Percentiles rank a stretch among this genome's conserved stretches.
Evolutionary conservation across 2,113 vertebrate species (phyloP).

Genomic region (Balaenoptera acutorostrata): DNA sequence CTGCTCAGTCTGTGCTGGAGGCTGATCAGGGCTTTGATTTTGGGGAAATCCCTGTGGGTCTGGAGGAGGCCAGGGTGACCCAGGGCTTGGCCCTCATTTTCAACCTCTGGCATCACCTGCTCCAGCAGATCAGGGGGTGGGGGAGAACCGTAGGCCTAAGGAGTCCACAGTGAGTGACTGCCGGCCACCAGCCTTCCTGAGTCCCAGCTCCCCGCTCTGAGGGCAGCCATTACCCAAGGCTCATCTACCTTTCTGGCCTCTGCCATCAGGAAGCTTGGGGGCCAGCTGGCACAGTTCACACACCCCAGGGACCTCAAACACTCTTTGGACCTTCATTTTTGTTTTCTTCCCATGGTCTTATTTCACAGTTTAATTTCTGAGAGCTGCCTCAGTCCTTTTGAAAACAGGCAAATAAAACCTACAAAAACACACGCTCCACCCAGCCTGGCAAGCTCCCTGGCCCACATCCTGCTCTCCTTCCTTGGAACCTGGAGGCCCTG

Average conservation of each 20-base stretch:
- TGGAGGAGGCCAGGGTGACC: neutral
- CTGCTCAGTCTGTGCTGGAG: neutral
- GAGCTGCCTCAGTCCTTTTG: neutral
- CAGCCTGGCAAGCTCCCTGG: neutral
- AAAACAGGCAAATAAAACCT: neutral
- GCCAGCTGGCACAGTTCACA: neutral
- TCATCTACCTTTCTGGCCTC: neutral
- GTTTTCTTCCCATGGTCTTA: neutral
- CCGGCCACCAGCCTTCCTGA: accelerated
- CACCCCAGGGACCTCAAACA: neutral
- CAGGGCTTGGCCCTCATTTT: neutral
- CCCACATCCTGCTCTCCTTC: constrained; percentile 7
- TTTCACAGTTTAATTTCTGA: neutral
- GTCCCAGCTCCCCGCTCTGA: accelerated
- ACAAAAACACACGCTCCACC: neutral
- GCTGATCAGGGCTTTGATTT: neutral
- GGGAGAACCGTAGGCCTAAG: neutral
- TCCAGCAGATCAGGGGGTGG: neutral
- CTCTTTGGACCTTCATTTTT: neutral
- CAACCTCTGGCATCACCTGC: neutral
- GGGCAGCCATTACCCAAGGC: neutral
- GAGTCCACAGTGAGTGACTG: neutral
- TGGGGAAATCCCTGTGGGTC: neutral
- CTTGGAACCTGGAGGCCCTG: neutral
- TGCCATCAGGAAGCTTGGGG: neutral